These are phyloP conservation scores for Brenthis daphne DNA, from an alignment of 2,888 invertebrate genomes.

Conservation along the genomic window DNA sequence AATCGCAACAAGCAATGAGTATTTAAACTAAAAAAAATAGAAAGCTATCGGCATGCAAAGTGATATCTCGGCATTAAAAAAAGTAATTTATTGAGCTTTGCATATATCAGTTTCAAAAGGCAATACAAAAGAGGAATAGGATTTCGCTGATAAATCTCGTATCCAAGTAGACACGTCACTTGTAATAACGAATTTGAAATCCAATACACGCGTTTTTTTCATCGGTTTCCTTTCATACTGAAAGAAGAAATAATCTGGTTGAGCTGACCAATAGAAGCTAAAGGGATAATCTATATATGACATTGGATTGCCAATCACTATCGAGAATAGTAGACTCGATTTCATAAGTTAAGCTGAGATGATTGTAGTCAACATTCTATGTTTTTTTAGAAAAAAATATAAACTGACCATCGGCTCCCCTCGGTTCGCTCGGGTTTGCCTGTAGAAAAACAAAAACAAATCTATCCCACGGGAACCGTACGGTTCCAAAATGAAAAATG, in stretches of 20 bases:
- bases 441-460: no score
- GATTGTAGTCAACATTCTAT: background rate
- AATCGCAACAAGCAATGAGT: background rate
- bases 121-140: constrained; percentile 62
- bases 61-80: background rate
- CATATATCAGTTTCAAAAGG: constrained; percentile 33
- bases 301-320: constrained; percentile 26
- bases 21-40: background rate
- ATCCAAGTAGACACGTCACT: constrained; percentile 65
- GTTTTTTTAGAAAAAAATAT: background rate
- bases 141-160: constrained; percentile 63
- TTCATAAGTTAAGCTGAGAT: background rate
- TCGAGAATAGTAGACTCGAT: constrained; percentile 14
- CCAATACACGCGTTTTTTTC: constrained; percentile 53
- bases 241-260: constrained; percentile 41
- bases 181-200: constrained; percentile 75
- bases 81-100: background rate
- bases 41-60: background rate
- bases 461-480: no score
- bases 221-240: constrained; percentile 41
- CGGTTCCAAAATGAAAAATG: no score
- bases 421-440: no score
- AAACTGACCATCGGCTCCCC: no score
- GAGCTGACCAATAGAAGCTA: constrained; percentile 34
- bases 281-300: constrained; percentile 27